Evolutionary conservation across 2,888 invertebrate genomes (phyloP).

Genomic region (Drosophila vallismaia): DNA sequence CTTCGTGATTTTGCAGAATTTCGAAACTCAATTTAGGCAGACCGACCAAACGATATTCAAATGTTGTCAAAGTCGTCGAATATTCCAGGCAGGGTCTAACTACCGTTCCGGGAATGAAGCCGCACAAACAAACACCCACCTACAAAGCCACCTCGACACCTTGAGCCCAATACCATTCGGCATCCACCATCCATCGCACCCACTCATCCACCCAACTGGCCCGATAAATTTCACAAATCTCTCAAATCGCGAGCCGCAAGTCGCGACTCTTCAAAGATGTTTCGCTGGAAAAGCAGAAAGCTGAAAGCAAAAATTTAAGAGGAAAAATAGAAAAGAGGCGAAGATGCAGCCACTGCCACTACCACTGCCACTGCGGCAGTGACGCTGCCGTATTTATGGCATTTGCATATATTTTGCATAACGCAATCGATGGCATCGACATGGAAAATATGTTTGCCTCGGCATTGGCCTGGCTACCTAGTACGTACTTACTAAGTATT

Average conservation of each 20-base stretch:
- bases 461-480: conserved; percentile 32
- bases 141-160: conserved; percentile 26
- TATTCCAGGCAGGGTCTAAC: conserved; percentile 68
- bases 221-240: conserved; percentile 81
- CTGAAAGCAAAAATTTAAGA: conserved; percentile 32
- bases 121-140: conserved; percentile 24
- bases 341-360: conserved; percentile 32
- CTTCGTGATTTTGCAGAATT: conserved; percentile 71
- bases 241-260: conserved; percentile 56
- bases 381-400: conserved; percentile 71
- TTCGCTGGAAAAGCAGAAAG: conserved; percentile 60
- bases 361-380: conserved; percentile 35
- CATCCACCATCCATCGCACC: conserved; percentile 22
- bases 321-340: conserved; percentile 42
- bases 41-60: conserved; percentile 69
- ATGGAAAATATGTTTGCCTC: conserved; percentile 82
- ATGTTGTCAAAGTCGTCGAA: conserved; percentile 76
- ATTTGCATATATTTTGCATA: conserved; percentile 83
- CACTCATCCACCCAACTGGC: conserved; percentile 57
- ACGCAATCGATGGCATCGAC: conserved; percentile 83
- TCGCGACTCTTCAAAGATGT: conserved; percentile 51
- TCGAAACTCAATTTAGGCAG: conserved; percentile 44
- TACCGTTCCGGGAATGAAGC: conserved; percentile 71
- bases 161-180: not conserved
- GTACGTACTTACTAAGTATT: conserved; percentile 30